phyloP scores from a whole-genome alignment of 2,888 invertebrate genomes.

The Aelia acuminata region DNA sequence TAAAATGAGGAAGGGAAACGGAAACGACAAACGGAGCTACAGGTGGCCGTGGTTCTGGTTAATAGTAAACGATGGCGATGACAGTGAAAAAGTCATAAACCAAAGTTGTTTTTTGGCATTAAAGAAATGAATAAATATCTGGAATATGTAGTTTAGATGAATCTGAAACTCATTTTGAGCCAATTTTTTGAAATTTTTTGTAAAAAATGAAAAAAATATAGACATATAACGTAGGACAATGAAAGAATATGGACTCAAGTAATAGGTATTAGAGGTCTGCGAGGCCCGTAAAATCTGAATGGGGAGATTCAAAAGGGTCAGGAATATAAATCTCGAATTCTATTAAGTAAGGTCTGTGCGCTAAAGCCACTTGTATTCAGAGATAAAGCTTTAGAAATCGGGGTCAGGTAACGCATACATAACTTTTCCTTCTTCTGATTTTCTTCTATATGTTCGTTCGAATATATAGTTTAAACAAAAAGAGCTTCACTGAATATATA shows the following conservation, averaged over 20 bases:
- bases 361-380: neutral
- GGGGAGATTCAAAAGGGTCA: neutral
- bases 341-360: neutral
- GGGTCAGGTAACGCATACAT: neutral
- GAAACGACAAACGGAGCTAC: slow-evolving; percentile 39
- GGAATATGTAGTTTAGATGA: too few relatives aligned
- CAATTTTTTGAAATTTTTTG: too few relatives aligned
- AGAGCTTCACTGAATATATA: neutral
- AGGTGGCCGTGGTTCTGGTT: slow-evolving; percentile 26
- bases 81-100: neutral
- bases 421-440: neutral
- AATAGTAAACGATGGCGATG: slow-evolving; percentile 18
- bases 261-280: neutral
- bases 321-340: slow-evolving; percentile 8
- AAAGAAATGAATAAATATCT: too few relatives aligned
- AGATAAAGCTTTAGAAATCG: neutral
- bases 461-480: neutral
- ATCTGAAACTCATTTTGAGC: too few relatives aligned
- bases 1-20: slow-evolving; percentile 36
- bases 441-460: neutral
- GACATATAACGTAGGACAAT: too few relatives aligned
- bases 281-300: neutral
- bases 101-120: neutral
- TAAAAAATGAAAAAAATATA: too few relatives aligned
- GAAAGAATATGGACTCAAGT: too few relatives aligned